These are phyloP conservation scores for Dolichotis patagonum DNA, from an alignment of 2,113 vertebrate genomes.

Conservation along the genomic window DNA sequence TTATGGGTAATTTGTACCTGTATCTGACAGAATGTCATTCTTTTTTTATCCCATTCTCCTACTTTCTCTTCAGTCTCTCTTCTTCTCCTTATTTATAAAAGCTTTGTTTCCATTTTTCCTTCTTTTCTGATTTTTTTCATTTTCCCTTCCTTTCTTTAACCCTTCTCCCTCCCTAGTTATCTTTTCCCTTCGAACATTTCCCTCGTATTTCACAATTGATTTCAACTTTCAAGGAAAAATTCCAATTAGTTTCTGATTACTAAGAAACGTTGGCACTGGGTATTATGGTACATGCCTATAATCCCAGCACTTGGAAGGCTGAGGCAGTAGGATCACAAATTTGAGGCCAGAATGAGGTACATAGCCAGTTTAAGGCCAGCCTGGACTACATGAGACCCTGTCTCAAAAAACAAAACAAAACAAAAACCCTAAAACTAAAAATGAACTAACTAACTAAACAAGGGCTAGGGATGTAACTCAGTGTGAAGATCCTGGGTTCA, in stretches of 20 bases:
- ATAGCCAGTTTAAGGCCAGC: not conserved
- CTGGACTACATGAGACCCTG: not conserved
- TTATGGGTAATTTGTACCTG: too few relatives aligned
- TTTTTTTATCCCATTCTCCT: too few relatives aligned
- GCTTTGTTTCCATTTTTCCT: not conserved
- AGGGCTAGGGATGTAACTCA: not conserved
- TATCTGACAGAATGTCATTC: too few relatives aligned
- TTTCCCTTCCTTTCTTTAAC: not conserved
- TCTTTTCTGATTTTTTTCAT: not conserved
- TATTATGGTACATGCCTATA: not conserved
- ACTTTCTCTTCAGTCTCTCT: too few relatives aligned
- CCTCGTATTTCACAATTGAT: not conserved
- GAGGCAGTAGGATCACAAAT: not conserved
- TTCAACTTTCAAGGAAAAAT: conserved; percentile 27
- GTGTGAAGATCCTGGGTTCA: not conserved
- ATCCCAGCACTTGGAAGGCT: not conserved
- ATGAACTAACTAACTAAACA: not conserved
- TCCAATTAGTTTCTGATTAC: not conserved
- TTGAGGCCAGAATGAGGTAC: not conserved
- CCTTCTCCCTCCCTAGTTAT: not conserved
- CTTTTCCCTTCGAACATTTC: not conserved
- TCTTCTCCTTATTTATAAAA: not conserved
- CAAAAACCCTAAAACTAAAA: not conserved
- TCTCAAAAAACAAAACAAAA: not conserved
- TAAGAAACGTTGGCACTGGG: not conserved